Conservation (phyloP, 2,888 invertebrate genomes). For the Rhyacophila evoluta region DNA sequence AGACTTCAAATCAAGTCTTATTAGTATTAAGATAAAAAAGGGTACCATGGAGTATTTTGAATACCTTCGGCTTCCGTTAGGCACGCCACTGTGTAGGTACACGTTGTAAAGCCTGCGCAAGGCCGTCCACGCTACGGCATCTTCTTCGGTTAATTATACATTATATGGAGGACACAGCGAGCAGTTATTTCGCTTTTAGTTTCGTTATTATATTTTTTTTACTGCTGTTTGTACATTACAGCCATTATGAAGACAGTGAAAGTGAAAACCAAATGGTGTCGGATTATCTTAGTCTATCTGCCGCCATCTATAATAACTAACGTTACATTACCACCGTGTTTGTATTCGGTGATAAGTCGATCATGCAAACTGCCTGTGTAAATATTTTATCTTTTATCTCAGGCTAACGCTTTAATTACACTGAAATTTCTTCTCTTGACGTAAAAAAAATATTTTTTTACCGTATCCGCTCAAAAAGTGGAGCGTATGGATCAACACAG, state of each 20-base stretch:
- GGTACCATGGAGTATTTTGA: not conserved
- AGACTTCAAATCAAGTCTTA: not conserved
- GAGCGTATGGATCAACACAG: no score
- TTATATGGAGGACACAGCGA: not conserved
- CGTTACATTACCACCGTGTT: not conserved
- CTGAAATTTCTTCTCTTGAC: no score
- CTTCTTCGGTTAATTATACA: slow-evolving; percentile 1
- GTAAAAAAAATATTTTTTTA: no score
- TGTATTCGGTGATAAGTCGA: not conserved
- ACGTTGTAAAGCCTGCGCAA: not conserved
- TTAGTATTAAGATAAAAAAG: not conserved
- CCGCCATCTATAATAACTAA: not conserved
- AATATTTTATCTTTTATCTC: no score
- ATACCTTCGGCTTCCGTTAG: no score
- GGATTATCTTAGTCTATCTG: not conserved
- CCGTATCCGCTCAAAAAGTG: no score
- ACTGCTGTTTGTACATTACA: not conserved
- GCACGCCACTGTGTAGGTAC: no score
- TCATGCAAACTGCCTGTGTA: not conserved
- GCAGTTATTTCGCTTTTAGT: not conserved
- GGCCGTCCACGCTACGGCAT: not conserved
- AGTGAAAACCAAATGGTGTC: not conserved
- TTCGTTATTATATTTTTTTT: not conserved
- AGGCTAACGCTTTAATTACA: no score
- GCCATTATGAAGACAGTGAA: not conserved